Evolutionary conservation across 2,888 invertebrate species (phyloP).

Genomic region (Cryptus armator): DNA sequence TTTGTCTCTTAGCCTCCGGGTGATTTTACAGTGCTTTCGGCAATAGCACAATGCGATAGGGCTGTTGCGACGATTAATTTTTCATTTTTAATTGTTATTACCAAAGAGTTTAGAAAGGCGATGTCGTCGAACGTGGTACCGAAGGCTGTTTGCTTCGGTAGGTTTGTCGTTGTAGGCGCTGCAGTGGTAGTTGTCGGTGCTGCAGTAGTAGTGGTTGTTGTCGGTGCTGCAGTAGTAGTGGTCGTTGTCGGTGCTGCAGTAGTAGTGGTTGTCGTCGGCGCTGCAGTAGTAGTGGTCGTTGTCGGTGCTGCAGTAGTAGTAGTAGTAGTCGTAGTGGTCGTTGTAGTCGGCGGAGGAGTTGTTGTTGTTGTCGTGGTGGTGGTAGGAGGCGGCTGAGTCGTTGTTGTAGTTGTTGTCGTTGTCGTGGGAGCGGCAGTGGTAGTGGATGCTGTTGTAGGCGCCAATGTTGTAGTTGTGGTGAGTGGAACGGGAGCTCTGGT

Average conservation of each 20-base stretch:
- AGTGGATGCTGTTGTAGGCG: constrained; percentile 67
- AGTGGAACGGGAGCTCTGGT: constrained; percentile 52
- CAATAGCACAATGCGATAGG: too few species aligned
- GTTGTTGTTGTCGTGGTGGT: constrained; percentile 66
- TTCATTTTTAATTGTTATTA: constrained; percentile 73
- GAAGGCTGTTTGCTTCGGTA: constrained; percentile 78
- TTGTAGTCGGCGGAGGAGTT: constrained; percentile 53
- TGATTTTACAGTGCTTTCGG: too few species aligned
- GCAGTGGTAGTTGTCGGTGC: constrained; percentile 53
- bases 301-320: constrained; percentile 64
- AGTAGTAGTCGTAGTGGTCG: constrained; percentile 70
- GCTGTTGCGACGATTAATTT: neutral
- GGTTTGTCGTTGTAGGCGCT: constrained; percentile 61
- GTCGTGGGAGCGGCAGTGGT: constrained; percentile 71
- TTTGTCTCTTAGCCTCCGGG: too few species aligned
- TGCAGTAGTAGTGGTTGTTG: constrained; percentile 66
- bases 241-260: constrained; percentile 63
- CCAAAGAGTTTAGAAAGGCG: constrained; percentile 88
- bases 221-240: constrained; percentile 62
- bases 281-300: constrained; percentile 69
- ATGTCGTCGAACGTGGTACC: constrained; percentile 86
- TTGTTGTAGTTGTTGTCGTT: constrained; percentile 69
- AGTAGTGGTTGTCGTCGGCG: constrained; percentile 68
- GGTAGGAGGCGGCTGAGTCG: constrained; percentile 64
- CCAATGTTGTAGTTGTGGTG: constrained; percentile 56